These are phyloP conservation scores for Neelides sp. DNA, from an alignment of 1,140 invertebrate species.

Conservation along the genomic window DNA sequence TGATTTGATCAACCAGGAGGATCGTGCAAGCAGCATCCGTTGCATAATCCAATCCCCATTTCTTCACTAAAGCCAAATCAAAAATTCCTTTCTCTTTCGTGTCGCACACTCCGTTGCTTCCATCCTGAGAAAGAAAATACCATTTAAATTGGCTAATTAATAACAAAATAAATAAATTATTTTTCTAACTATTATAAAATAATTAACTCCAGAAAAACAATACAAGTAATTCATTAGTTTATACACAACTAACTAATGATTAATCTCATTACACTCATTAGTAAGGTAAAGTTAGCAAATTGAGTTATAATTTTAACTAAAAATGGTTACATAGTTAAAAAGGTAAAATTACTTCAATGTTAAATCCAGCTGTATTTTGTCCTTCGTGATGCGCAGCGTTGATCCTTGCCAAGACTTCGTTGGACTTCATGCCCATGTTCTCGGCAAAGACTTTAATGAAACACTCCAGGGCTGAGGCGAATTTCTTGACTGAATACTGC, in stretches of 20 bases:
- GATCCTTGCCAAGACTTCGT: slow-evolving; percentile 76
- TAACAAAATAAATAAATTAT: slow-evolving; percentile 1
- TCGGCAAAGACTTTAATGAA: slow-evolving; percentile 88
- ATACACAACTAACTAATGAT: too few species aligned
- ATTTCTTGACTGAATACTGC: slow-evolving; percentile 93
- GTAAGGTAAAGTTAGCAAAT: slow-evolving; percentile 18
- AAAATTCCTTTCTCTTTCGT: slow-evolving; percentile 58
- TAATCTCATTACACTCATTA: too few species aligned
- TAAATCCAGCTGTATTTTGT: slow-evolving; percentile 67
- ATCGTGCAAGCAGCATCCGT: slow-evolving; percentile 84
- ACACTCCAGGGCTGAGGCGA: slow-evolving; percentile 76
- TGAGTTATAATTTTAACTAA: slow-evolving; percentile 10
- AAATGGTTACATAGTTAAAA: slow-evolving; percentile 6
- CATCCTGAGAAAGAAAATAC: slow-evolving; percentile 36
- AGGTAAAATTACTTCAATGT: slow-evolving; percentile 57
- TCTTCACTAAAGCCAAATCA: slow-evolving; percentile 77
- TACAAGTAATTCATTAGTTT: slow-evolving; percentile 6
- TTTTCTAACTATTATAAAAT: not conserved
- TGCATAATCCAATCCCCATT: slow-evolving; percentile 91
- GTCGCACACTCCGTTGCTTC: slow-evolving; percentile 53
- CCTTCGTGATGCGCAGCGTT: slow-evolving; percentile 84
- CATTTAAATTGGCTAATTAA: not conserved
- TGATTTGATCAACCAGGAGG: slow-evolving; percentile 95
- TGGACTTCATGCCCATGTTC: slow-evolving; percentile 79
- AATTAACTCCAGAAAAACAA: slow-evolving; percentile 5